These are phyloP conservation scores for Melitaea cinxia DNA, from an alignment of 1,140 invertebrate genomes.

Conservation along the genomic window DNA sequence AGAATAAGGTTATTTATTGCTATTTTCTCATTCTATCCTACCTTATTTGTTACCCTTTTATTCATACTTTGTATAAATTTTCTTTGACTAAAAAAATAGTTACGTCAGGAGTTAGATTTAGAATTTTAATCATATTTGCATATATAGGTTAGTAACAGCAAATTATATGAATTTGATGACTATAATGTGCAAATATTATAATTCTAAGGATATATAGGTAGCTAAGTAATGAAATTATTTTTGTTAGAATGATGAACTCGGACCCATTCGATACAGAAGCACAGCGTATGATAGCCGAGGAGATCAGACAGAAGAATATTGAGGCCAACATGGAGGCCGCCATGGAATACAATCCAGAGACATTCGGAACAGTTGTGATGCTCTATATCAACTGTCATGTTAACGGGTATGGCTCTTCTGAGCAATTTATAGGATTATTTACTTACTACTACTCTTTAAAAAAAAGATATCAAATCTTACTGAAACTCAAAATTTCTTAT, in stretches of 20 bases:
- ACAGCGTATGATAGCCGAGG: constrained; percentile 96
- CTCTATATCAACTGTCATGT: constrained; percentile 98
- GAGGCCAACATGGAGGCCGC: constrained; percentile 99
- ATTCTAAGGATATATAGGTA: not conserved
- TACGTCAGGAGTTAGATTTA: too few relatives aligned
- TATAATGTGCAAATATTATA: not conserved
- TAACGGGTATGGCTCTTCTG: too few relatives aligned
- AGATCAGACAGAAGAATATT: constrained; percentile 97
- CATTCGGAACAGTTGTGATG: constrained; percentile 98
- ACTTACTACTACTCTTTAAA: too few relatives aligned
- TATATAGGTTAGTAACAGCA: too few relatives aligned
- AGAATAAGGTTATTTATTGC: constrained; percentile 80
- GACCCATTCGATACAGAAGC: constrained; percentile 98
- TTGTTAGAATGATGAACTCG: constrained; percentile 90
- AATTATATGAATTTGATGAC: not conserved
- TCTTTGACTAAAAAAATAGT: too few relatives aligned
- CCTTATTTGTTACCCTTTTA: too few relatives aligned
- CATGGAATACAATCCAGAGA: constrained; percentile 99
- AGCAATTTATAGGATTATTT: too few relatives aligned
- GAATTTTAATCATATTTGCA: too few relatives aligned
- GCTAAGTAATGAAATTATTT: too few relatives aligned
- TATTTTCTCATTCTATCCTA: not conserved
- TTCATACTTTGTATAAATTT: too few relatives aligned
- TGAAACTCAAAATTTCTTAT: constrained; percentile 24
- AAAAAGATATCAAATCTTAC: too few relatives aligned